Evolutionary conservation across 2,797 vertebrate species (phyloP), one percentile per base, ranked within the genome.

Genomic region (Coregonus ussuriensis): DNA sequence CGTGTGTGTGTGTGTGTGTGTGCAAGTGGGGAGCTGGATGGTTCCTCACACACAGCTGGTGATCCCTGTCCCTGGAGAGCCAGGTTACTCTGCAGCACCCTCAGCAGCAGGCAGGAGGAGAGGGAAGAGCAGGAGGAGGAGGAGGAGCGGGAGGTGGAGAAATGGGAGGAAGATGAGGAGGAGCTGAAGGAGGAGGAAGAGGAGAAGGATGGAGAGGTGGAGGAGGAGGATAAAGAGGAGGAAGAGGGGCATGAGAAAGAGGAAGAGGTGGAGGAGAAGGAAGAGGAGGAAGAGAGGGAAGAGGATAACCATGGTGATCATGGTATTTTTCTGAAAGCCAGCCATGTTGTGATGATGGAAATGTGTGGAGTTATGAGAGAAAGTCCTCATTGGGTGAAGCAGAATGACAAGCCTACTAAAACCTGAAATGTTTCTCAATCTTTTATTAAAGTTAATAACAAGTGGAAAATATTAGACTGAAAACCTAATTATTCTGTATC

Each of bases 1-100:
- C 13, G 72, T 29, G 65, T 56, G 63, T 41, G 62, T 82, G 81
- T 82, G 81, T 70, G 72, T 47, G 67, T n/a, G 53, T 33, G 33
- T 29, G 15, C 6, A 72, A 65, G 74, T 78, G 78, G 86, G 90
- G 82, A 87, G 80, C 84, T 86, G 84, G 80, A 63, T 29, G 21
- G 65, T 77, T 90, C 84, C 90, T 91, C 89, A 87, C 88, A 69
- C 74, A 91, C 84, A 85, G 89, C 86, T 79, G 83, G 84, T 79
- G 87, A 87, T 90, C 75, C 75, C 87, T 84, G 86, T 83, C 83
- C 82, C 81, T 78, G 18, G 74, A 85, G 66, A 88, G 84, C 81
- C 87, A 82, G 83, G 87, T 88, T 88, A 56, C 52, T 69, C 52
- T 69, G 74, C n/a, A 37, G 74, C 52, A 86, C 84, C 85, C 71